A percentile compares a stretch with the other conserved stretches of the same genome.
Conservation (phyloP, 2,113 vertebrate genomes). For the Gymnarchus niloticus region DNA sequence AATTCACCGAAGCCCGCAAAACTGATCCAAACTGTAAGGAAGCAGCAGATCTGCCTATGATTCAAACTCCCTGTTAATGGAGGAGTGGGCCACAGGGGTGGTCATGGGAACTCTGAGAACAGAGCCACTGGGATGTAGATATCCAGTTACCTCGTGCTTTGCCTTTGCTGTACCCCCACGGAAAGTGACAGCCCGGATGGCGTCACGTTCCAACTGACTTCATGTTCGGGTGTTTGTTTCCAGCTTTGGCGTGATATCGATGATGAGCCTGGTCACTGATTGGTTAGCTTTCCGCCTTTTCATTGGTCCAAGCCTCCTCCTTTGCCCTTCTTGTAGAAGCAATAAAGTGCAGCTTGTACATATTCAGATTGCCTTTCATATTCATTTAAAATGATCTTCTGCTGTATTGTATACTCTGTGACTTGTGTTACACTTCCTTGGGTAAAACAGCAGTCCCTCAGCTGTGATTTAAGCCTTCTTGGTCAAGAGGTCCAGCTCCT, state of each 20-base stretch:
- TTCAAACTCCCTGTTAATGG: constrained; percentile 53
- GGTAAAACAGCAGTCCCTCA: background rate
- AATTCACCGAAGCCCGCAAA: constrained; percentile 40
- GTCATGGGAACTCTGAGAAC: constrained; percentile 44
- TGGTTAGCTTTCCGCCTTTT: background rate
- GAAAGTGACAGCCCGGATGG: background rate
- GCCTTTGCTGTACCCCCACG: background rate
- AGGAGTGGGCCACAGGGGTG: constrained; percentile 39
- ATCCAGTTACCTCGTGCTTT: background rate
- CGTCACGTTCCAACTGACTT: background rate
- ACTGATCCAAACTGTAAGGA: constrained; percentile 44
- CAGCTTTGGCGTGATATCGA: background rate
- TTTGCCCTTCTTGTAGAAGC: background rate
- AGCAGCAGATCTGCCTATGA: constrained; percentile 39
- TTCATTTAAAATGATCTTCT: background rate
- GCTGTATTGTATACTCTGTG: background rate
- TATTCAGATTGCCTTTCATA: background rate
- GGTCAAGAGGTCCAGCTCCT: background rate
- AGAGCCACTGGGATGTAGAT: background rate
- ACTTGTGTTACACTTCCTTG: background rate
- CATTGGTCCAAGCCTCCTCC: background rate
- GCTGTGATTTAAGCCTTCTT: background rate
- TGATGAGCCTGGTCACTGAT: background rate
- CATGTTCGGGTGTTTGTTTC: background rate
- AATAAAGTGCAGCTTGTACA: background rate